Base-by-base conservation (phyloP, 2,888 invertebrate species). In the Metalampra italica region DNA sequence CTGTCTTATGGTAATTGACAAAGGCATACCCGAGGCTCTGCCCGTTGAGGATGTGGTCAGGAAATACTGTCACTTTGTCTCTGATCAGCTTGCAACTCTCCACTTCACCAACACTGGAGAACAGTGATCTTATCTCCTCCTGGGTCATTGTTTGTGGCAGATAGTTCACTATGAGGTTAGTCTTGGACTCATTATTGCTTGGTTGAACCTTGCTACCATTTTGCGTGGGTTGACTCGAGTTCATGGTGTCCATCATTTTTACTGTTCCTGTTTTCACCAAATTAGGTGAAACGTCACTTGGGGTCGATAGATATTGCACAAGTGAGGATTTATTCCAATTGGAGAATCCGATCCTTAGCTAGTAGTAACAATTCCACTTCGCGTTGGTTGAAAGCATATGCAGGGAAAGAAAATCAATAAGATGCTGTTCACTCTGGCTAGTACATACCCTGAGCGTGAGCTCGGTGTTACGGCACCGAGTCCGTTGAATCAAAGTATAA, bases 161-260 rank as follows among this genome's bases (percentile, higher is more conserved):
- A 90, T 99, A 99, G 91, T 99, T 99, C 69, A 99, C 98, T 84
- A 99, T 99, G 66, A 99, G 93, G 91, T 99, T 99, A 66, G 99
- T 99, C 91, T 97, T 97, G 60, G 96, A 97, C 90, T 98, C 97
- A 82, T 96, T 95, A 78, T 95, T 94, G 73, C 95, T 94, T 58
- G 90, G 88, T 70, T 90, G 90, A 60, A 90, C 75, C 81, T 89
- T 89, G 86, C 94, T 92, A 81, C 96, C 96, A 91, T 96, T 96
- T 90, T 96, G 96, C 82, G 90, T 90, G 75, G 90, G 90, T 72
- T 89, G 89, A 79, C 87, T 89, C 74, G 78, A 81, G 78, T 89
- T 89, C 69, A 90, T 79, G 71, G 84, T 74, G 77, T 90, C 90
- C 90, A 90, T 90, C 90, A 90, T 90, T 78, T 84, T 87, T 66